Percentiles rank a stretch among this genome's conserved stretches.
These are phyloP conservation scores for Peromyscus maniculatus DNA, from an alignment of 2,113 vertebrate species.

Conservation along the genomic window DNA sequence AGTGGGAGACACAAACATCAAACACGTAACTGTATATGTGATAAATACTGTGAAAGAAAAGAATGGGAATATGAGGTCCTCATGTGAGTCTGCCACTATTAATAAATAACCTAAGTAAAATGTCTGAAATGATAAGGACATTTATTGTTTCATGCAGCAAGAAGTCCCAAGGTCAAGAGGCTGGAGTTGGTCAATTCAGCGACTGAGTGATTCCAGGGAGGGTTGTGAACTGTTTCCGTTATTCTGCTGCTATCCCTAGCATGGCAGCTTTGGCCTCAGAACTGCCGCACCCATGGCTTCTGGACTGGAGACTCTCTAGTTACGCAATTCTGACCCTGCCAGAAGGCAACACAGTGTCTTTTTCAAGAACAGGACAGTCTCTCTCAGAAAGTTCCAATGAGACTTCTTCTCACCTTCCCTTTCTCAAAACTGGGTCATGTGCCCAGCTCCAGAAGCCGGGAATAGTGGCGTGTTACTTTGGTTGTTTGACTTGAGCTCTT, in stretches of 20 bases:
- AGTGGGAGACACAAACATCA: neutral
- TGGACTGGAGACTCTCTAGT: neutral
- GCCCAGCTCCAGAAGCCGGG: neutral
- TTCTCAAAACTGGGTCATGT: neutral
- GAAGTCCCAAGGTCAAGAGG: slow-evolving; percentile 67
- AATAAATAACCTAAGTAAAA: slow-evolving; percentile 71
- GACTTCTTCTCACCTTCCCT: neutral
- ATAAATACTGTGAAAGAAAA: slow-evolving; percentile 23
- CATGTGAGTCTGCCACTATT: neutral
- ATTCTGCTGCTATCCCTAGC: neutral
- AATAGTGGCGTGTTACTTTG: fast-evolving
- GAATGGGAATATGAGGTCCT: neutral
- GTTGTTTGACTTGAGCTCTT: neutral
- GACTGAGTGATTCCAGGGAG: neutral
- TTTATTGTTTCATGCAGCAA: neutral
- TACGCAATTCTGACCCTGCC: neutral
- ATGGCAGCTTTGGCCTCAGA: neutral
- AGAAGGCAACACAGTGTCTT: neutral
- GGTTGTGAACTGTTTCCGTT: neutral
- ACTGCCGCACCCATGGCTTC: no score
- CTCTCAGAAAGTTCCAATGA: neutral
- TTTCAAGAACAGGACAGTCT: neutral
- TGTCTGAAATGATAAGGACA: slow-evolving; percentile 60
- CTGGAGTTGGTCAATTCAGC: neutral
- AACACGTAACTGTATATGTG: neutral